Evolutionary conservation across 2,113 vertebrate species (phyloP).

Genomic region (Ascaphus truei): DNA sequence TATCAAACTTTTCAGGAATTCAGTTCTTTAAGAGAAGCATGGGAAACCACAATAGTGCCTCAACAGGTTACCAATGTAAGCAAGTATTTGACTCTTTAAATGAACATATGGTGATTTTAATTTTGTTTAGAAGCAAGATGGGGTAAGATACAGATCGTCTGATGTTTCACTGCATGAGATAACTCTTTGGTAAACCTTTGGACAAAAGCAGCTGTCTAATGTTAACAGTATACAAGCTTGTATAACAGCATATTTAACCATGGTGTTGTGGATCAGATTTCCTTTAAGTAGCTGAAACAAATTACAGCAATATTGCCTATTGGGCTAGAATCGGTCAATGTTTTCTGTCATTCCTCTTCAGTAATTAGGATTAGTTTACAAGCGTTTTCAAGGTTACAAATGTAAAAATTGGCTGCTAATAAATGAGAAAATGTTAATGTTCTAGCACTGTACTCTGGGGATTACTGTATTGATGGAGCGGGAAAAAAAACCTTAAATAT

Average conservation of each 20-base stretch:
- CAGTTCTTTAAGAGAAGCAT: constrained; percentile 20
- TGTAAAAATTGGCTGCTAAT: constrained; percentile 28
- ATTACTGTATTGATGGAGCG: constrained; percentile 36
- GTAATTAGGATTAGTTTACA: constrained; percentile 34
- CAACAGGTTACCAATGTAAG: constrained; percentile 32
- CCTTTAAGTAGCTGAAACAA: constrained; percentile 17
- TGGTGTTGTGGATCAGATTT: constrained; percentile 19
- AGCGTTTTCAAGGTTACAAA: constrained; percentile 31
- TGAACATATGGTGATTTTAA: constrained; percentile 19
- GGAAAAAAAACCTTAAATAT: constrained; percentile 47
- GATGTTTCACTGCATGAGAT: not conserved
- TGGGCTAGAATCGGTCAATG: constrained; percentile 40
- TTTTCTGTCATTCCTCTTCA: constrained; percentile 30
- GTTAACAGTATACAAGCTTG: not conserved
- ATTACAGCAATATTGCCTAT: constrained; percentile 9
- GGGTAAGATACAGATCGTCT: not conserved
- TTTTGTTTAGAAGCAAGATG: constrained; percentile 24
- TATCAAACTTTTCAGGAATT: constrained; percentile 29
- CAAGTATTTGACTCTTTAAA: constrained; percentile 35
- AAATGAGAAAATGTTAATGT: constrained; percentile 44
- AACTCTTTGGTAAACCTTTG: not conserved
- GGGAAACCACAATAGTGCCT: not conserved
- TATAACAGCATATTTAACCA: constrained; percentile 17
- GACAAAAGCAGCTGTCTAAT: constrained; percentile 15
- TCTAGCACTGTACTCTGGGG: constrained; percentile 29